Evolutionary conservation across 2,888 invertebrate species (phyloP), one percentile per base, ranked within the genome.

Genomic region (Perizoma flavofasciatum): DNA sequence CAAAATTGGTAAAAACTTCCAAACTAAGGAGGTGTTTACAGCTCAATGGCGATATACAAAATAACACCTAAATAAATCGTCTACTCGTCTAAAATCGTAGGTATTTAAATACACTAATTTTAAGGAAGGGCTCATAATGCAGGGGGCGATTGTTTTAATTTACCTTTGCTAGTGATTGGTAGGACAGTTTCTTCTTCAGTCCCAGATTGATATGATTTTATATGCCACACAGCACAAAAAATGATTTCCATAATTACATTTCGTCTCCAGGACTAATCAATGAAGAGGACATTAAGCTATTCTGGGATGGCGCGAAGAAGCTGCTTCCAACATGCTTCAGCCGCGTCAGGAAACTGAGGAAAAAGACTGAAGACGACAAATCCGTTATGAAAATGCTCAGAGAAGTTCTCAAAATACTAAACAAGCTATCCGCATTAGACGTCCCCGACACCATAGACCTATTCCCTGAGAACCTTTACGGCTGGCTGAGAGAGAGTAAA

Each of bases 281-380:
- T 59, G 93, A 94, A 83, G 94, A 94, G 81, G 93, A 95, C 81
- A 82, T 92, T 4, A 96, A 95, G 88, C 85, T 95, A 44, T 97
- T 97, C 80, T 97, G 97, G 97, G 96, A 97, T 65, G 95, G 95
- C 0, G 94, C 95, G 0, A 95, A 94, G 74, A 95, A 96, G 79
- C 78, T 97, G 6, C 82, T 97, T 8, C 96, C 96, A 4, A 96
- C 96, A 0, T 96, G 96, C 77, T 95, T 95, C 73, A 94, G 95
- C 68, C 93, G 95, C 60, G 92, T 97, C 50, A 90, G 96, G 63
- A 97, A 96, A 83, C 93, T 97, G 39, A 92, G 97, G 66, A 95
- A 95, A 76, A 95, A 95, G 78, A 93, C 94, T 7, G 93, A 94
- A 10, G 95, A 95, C 45, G 97, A 97, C 71, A 96, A 95, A 77